These are phyloP conservation scores for Erethizon dorsatum DNA, from an alignment of 2,797 vertebrate species.

Conservation along the genomic window DNA sequence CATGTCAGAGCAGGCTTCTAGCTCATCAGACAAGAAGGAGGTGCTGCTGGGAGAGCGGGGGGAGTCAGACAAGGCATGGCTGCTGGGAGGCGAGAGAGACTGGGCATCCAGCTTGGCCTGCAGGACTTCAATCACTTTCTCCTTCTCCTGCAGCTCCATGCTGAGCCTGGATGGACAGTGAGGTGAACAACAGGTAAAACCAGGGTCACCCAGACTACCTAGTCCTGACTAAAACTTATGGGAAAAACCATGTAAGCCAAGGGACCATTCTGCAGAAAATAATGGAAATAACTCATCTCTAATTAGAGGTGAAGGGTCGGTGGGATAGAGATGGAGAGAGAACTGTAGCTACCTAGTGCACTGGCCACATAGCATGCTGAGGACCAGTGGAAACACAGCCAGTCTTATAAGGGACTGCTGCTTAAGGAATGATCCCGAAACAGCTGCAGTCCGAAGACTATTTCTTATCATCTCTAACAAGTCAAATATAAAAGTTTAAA, in stretches of 20 bases:
- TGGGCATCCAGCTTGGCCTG: slow-evolving; percentile 92
- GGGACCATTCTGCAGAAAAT: background rate
- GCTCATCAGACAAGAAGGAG: slow-evolving; percentile 94
- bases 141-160: slow-evolving; percentile 95
- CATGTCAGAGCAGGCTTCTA: slow-evolving; percentile 92
- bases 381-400: background rate
- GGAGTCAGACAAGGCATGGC: slow-evolving; percentile 91
- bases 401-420: background rate
- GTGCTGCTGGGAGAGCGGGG: slow-evolving; percentile 92
- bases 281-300: background rate
- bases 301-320: background rate
- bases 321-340: background rate
- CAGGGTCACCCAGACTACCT: background rate
- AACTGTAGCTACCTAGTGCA: no score
- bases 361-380: fast-evolving
- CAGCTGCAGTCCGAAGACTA: background rate
- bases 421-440: background rate
- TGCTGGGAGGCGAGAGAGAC: slow-evolving; percentile 92
- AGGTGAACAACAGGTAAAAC: background rate
- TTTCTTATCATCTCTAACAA: background rate
- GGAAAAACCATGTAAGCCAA: background rate
- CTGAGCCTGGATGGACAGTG: slow-evolving; percentile 90
- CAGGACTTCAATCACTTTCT: slow-evolving; percentile 94
- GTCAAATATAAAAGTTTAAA: background rate
- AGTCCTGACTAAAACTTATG: background rate